Evolutionary conservation across 2,888 invertebrate species (phyloP), one percentile per base, ranked within the genome.

Genomic region (Anagyrus pseudococci): DNA sequence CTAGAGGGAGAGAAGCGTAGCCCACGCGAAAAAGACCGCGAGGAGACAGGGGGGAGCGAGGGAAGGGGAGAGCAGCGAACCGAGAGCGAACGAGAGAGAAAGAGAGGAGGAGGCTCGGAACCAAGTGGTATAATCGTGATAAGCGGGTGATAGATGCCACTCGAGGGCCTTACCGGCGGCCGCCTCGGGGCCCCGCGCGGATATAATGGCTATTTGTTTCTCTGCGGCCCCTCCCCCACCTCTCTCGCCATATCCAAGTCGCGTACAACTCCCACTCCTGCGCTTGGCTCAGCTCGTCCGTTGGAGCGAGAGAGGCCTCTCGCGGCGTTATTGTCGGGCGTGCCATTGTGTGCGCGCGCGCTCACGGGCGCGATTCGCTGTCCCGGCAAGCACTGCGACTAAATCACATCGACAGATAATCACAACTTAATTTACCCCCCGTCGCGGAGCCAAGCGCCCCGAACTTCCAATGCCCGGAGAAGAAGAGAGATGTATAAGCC

Each of bases 181-280:
- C 69, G 22, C n/a, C n/a, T 23, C 13, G 41, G 19, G 41, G 43
- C 41, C 44, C 6, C 10, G 41, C 69, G 68, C 71, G 69, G 76
- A 75, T 77, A 79, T 78, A 79, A 79, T 80, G 76, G 80, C 79
- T 80, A 79, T 80, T 80, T 80, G 79, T 80, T 80, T 79, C 79
- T 75, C 72, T 75, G 77, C 75, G 71, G 67, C 62, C 69, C 65
- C 58, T 56, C 53, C 29, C 55, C 54, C 61, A 48, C 46, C 62
- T 64, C 62, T 43, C 60, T 62, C 62, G 65, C 19, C 10, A 7
- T 29, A 7, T 29, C 29, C 10, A 4, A 10, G 6, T 29, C 10
- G 29, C 10, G 10, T 29, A 29, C 10, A 10, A 29, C 29, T 7
- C 29, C 4, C 10, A 20, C 37, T 44, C 20, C 20, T 33, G 20